Base-by-base conservation (phyloP, 2,888 invertebrate genomes). In the Ectemnius cavifrons region DNA sequence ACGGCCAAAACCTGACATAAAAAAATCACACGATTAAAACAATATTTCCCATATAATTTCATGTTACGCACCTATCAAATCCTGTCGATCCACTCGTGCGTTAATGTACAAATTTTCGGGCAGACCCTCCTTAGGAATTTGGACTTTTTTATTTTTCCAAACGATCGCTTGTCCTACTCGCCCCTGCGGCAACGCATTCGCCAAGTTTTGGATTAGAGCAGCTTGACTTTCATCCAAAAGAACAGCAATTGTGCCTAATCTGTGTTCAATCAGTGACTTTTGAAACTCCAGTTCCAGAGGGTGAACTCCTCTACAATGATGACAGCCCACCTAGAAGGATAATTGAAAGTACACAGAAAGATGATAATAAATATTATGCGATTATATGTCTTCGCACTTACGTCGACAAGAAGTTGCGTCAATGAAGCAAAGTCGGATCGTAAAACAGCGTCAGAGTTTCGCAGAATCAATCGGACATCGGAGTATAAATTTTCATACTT, bases 251-350 rank as follows among this genome's bases (percentile, higher is more conserved):
- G 87, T 84, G 45, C 90, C 90, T n/a, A 80, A 67, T 65, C 86
- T 85, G 56, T 82, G 86, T 72, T 89, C 89, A 11, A 90, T 78
- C 16, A 90, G 63, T 52, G 84, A 79, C 63, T 90, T 89, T 45
- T 90, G 89, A 23, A 91, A 71, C 0, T 82, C 79, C 3, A 72
- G 16, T 37, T 87, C 86, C 49, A 91, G 75, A 1, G 89, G 88
- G 59, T 87, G 83, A 8, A 86, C 68, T 2, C 88, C 89, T 83
- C 90, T 80, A 62, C 90, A 91, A 52, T 91, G 90, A 79, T 90
- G 90, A 63, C 90, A 91, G 13, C 90, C 90, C 37, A 90, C 79
- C 90, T 90, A 20, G 13, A 58, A 71, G 46, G 46, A 63, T 16
- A 64, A 56, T 58, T 5, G 20, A 28, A 46, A 18, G 56, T 63